phyloP scores from a whole-genome alignment of 2,888 invertebrate species.

The Stenurella melanura region DNA sequence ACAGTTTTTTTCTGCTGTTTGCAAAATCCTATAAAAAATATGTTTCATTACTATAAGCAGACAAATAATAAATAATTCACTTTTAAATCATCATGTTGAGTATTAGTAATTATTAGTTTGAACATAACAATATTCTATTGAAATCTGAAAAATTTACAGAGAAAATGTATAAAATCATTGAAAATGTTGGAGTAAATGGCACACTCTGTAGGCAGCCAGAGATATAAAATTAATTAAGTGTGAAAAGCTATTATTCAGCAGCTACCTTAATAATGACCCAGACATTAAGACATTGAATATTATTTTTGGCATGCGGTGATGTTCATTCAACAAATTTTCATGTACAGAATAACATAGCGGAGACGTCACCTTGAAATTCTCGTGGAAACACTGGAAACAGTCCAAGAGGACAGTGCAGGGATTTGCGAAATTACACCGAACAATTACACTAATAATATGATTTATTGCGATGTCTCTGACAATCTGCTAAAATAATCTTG shows the following conservation, averaged over 20 bases:
- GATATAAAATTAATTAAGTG: conserved; percentile 2
- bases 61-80: no score
- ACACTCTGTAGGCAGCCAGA: not conserved
- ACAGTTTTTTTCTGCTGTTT: no score
- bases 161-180: no score
- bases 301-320: not conserved
- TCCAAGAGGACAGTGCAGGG: not conserved
- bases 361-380: not conserved
- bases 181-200: no score
- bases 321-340: conserved; percentile 12
- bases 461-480: conserved; percentile 45
- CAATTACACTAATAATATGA: conserved; percentile 48
- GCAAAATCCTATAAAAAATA: no score
- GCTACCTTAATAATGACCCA: not conserved
- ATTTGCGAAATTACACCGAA: conserved; percentile 33
- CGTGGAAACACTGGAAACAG: conserved; percentile 29
- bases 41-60: no score
- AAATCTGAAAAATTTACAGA: no score
- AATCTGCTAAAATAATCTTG: conserved; percentile 55
- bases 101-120: no score
- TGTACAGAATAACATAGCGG: not conserved
- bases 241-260: not conserved
- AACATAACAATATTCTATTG: no score
- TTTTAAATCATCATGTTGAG: no score
- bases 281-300: not conserved